Conservation (phyloP, 2,113 vertebrate species). For the Pteruthius melanotis region DNA sequence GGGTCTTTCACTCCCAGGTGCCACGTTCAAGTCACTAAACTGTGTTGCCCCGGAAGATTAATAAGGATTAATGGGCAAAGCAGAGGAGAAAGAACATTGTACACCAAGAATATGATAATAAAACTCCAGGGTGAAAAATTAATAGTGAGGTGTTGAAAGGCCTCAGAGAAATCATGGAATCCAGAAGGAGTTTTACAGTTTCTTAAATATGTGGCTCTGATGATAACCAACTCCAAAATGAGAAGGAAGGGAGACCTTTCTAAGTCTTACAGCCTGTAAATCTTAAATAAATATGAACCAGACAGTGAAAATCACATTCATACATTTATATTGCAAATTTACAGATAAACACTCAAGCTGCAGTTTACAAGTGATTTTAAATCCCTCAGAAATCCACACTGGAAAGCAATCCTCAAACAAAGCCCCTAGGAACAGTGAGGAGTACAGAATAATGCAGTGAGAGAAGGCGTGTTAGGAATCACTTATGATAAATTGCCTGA, state of each 20-base stretch:
- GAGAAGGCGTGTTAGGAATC: neutral
- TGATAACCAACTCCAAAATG: slow-evolving; percentile 11
- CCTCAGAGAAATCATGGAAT: slow-evolving; percentile 23
- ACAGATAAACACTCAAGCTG: slow-evolving; percentile 6
- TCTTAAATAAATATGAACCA: neutral
- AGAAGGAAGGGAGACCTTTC: neutral
- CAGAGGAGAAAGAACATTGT: slow-evolving; percentile 17
- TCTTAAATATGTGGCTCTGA: slow-evolving; percentile 16
- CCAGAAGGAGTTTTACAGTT: neutral
- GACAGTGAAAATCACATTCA: slow-evolving; percentile 30
- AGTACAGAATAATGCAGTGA: neutral
- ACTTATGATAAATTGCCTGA: neutral
- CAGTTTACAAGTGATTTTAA: slow-evolving; percentile 29
- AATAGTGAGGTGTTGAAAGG: slow-evolving; percentile 27
- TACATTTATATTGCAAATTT: slow-evolving; percentile 41
- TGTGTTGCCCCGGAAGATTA: slow-evolving; percentile 33
- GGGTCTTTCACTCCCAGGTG: neutral
- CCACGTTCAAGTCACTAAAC: neutral
- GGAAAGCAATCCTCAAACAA: slow-evolving; percentile 14
- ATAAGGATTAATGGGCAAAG: slow-evolving; percentile 35
- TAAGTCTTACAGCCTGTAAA: slow-evolving; percentile 11
- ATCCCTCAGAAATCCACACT: slow-evolving; percentile 2
- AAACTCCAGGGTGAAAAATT: slow-evolving; percentile 14
- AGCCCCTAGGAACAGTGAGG: neutral
- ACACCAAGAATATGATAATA: neutral